Percentiles rank a stretch among this genome's conserved stretches.
These are phyloP conservation scores for Acropora tenuis DNA, from an alignment of 64 coral and sea anemone genomes.

Conservation along the genomic window DNA sequence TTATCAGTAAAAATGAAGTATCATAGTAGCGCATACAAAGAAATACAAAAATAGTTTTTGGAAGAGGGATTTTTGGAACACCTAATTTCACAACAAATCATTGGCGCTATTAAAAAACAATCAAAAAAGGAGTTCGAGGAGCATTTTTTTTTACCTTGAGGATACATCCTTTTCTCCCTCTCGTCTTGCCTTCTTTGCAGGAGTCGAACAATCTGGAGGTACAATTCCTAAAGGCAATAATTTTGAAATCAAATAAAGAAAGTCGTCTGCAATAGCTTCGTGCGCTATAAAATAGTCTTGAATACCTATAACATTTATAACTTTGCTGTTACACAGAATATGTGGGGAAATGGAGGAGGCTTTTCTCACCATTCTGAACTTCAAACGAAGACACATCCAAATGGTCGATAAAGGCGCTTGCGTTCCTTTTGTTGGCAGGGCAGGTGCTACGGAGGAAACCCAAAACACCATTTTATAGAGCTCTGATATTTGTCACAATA, in stretches of 20 bases:
- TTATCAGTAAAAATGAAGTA: background rate
- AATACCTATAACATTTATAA: background rate
- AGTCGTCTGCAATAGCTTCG: background rate
- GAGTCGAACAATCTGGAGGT: background rate
- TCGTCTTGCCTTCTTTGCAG: background rate
- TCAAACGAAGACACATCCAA: background rate
- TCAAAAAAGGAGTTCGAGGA: background rate
- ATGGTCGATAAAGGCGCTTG: background rate
- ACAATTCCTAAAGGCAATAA: background rate
- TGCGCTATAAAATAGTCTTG: background rate
- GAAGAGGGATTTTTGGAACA: background rate
- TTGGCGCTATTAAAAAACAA: background rate
- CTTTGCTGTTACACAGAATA: background rate
- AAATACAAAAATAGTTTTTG: background rate
- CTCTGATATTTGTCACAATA: background rate
- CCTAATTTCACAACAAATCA: background rate
- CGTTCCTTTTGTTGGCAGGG: background rate
- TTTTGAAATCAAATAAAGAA: background rate
- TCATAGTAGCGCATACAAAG: background rate
- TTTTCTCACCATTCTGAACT: background rate
- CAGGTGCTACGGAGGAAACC: background rate
- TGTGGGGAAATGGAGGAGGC: background rate
- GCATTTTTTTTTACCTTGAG: background rate
- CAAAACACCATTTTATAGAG: background rate
- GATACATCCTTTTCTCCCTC: background rate